Conservation (phyloP, 2,888 invertebrate genomes). For the Habroteleia sp. region DNA sequence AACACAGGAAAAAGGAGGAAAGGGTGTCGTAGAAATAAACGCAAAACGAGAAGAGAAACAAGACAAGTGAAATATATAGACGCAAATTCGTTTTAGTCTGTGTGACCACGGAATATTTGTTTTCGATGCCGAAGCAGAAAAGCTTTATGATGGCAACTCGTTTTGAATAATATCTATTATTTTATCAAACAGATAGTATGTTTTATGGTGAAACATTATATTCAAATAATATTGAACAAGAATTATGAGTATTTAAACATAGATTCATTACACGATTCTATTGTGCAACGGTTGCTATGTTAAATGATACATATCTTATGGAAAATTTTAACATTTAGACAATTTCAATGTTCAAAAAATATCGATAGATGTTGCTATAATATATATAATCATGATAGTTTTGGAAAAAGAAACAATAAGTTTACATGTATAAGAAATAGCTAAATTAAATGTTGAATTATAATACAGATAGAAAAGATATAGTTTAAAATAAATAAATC, state of each 20-base stretch:
- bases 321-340: too few relatives aligned
- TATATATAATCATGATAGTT: too few relatives aligned
- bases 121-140: constrained; percentile 62
- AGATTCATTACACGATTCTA: too few relatives aligned
- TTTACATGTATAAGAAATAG: too few relatives aligned
- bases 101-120: constrained; percentile 63
- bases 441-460: too few relatives aligned
- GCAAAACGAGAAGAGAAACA: constrained; percentile 46
- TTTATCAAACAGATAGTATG: constrained; percentile 4
- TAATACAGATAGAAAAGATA: too few relatives aligned
- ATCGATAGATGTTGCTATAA: too few relatives aligned
- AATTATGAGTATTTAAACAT: constrained; percentile 32
- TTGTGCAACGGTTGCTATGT: too few relatives aligned
- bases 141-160: constrained; percentile 60
- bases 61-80: constrained; percentile 60
- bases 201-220: constrained; percentile 35
- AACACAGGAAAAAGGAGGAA: constrained; percentile 22
- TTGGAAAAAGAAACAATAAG: too few relatives aligned
- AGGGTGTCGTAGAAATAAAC: constrained; percentile 22
- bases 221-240: constrained; percentile 36
- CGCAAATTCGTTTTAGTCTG: constrained; percentile 52
- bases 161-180: constrained; percentile 42
- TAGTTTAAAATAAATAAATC: too few relatives aligned
- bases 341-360: too few relatives aligned
- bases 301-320: too few relatives aligned